Conservation (phyloP, 1,140 invertebrate species). For the Listronotus oregonensis region DNA sequence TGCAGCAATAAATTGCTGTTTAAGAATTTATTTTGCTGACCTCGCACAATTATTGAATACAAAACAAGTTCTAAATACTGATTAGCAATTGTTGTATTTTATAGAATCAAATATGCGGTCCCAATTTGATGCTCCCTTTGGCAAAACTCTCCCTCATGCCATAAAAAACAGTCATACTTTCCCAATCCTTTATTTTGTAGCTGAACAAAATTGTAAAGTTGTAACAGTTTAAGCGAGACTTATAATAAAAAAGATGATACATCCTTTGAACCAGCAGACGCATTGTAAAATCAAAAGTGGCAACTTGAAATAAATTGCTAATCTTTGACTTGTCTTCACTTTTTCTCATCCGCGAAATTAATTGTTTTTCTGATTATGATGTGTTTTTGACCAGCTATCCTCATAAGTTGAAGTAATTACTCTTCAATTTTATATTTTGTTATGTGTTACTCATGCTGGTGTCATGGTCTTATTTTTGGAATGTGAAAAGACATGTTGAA, state of each 20-base stretch:
- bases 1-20: conserved; percentile 46
- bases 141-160: conserved; percentile 45
- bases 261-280: conserved; percentile 49
- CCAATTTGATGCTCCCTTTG: conserved; percentile 42
- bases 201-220: conserved; percentile 37
- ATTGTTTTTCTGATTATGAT: no score
- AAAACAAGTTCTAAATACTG: conserved; percentile 37
- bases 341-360: no score
- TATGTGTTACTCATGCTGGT: conserved; percentile 42
- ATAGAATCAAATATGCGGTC: conserved; percentile 36
- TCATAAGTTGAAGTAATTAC: no score
- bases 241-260: conserved; percentile 54
- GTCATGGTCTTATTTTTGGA: conserved; percentile 45
- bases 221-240: conserved; percentile 48
- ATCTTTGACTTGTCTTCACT: no score
- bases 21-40: conserved; percentile 51
- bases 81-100: conserved; percentile 16
- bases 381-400: no score
- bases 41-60: conserved; percentile 50
- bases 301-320: no score
- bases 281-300: conserved; percentile 6
- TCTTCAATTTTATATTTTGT: no score
- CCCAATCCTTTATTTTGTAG: conserved; percentile 29
- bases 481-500: conserved; percentile 30
- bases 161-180: conserved; percentile 38